Evolutionary conservation across 1,140 invertebrate genomes (phyloP).

Genomic region (Pararge aegeria): DNA sequence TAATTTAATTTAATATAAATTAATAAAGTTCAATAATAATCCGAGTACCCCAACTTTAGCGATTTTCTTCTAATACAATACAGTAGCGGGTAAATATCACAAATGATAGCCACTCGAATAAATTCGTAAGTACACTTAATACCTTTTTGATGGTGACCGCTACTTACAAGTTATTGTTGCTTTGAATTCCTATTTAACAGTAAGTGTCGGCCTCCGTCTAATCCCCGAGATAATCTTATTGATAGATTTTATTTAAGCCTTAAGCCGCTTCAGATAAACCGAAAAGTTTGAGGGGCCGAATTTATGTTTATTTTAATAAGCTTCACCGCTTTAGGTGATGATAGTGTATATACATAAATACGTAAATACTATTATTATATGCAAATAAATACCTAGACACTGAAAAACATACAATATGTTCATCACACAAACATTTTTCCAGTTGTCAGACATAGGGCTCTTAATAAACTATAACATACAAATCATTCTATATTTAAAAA

Average conservation of each 20-base stretch:
- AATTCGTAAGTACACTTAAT: neutral
- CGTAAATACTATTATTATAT: too few relatives aligned
- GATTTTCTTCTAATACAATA: neutral
- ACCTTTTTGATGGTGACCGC: conserved; percentile 10
- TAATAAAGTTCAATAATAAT: too few relatives aligned
- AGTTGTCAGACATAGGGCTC: too few relatives aligned
- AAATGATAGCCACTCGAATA: neutral
- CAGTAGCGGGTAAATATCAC: neutral
- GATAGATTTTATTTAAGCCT: conserved; percentile 11
- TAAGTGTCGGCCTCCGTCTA: conserved; percentile 8
- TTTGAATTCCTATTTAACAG: conserved; percentile 6
- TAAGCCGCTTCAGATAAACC: neutral
- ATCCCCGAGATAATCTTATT: conserved; percentile 8
- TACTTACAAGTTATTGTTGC: conserved; percentile 5
- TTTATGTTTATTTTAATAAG: neutral
- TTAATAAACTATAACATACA: too few relatives aligned
- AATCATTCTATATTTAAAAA: too few relatives aligned
- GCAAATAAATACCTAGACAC: too few relatives aligned
- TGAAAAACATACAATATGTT: too few relatives aligned
- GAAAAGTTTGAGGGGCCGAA: neutral
- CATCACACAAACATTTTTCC: too few relatives aligned
- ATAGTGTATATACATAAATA: too few relatives aligned
- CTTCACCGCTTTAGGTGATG: neutral
- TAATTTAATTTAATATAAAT: too few relatives aligned
- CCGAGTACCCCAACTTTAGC: too few relatives aligned